Conservation (phyloP, 2,113 vertebrate species). For the Peucedramus taeniatus region DNA sequence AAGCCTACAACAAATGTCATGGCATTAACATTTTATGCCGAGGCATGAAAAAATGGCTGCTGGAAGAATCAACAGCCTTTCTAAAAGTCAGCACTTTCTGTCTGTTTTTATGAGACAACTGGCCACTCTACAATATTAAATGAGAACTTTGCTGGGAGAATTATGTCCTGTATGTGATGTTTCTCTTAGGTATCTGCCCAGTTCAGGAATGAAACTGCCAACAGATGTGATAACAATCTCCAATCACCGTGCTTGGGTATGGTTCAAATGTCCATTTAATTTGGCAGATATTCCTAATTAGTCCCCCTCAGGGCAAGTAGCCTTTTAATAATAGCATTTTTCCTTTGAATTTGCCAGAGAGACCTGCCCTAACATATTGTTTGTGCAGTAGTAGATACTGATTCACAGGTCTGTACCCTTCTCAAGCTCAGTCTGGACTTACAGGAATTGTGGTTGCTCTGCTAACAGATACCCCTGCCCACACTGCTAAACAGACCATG, state of each 20-base stretch:
- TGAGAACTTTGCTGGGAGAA: neutral
- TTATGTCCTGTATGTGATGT: neutral
- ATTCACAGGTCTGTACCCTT: neutral
- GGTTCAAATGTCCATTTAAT: constrained; percentile 39
- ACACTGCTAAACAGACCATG: fast-evolving
- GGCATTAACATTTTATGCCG: constrained; percentile 58
- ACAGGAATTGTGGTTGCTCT: too few relatives aligned
- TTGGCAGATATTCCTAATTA: constrained; percentile 33
- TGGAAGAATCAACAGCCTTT: constrained; percentile 36
- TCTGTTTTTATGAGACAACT: constrained; percentile 29
- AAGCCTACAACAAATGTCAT: constrained; percentile 51
- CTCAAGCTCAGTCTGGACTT: neutral
- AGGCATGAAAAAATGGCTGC: constrained; percentile 34
- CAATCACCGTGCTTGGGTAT: neutral
- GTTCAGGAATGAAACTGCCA: neutral
- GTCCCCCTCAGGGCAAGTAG: neutral
- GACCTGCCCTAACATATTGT: neutral
- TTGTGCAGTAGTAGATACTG: neutral
- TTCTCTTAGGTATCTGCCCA: constrained; percentile 27
- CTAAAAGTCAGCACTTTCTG: constrained; percentile 53
- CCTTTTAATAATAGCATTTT: neutral
- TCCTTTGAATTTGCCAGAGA: neutral
- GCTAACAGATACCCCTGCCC: fast-evolving
- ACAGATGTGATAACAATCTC: neutral
- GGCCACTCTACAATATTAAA: constrained; percentile 40